Percentiles rank a stretch among this genome's conserved stretches.
Evolutionary conservation across 2,888 invertebrate species (phyloP).

Genomic region (Rotaria sp.): DNA sequence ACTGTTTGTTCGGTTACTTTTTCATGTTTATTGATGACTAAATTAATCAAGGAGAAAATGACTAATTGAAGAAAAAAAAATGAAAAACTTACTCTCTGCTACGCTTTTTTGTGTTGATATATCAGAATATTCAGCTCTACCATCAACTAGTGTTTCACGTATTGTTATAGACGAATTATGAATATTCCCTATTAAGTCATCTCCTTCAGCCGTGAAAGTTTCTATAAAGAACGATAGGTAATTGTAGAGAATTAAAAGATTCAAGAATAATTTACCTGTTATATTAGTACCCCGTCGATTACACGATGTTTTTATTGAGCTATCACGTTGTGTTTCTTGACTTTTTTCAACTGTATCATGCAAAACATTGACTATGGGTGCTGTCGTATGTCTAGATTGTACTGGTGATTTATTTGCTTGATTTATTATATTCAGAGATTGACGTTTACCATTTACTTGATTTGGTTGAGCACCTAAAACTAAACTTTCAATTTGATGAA

Average conservation of each 20-base stretch:
- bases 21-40: background rate
- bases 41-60: background rate
- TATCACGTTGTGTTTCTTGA: too few relatives aligned
- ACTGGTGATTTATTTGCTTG: background rate
- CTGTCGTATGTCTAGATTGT: too few relatives aligned
- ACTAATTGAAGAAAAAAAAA: background rate
- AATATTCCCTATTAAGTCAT: too few relatives aligned
- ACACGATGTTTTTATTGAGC: too few relatives aligned
- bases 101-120: background rate
- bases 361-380: too few relatives aligned
- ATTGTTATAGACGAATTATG: background rate
- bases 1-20: background rate
- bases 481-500: background rate
- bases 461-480: background rate
- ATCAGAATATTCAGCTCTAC: background rate
- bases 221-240: too few relatives aligned
- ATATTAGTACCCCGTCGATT: too few relatives aligned
- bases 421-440: background rate
- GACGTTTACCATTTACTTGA: background rate
- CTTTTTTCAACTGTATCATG: too few relatives aligned
- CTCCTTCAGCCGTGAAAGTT: too few relatives aligned
- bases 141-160: background rate
- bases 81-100: background rate
- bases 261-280: too few relatives aligned
- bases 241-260: too few relatives aligned